phyloP scores from a whole-genome alignment of 1,140 invertebrate species.

The Saccostrea glomerata region DNA sequence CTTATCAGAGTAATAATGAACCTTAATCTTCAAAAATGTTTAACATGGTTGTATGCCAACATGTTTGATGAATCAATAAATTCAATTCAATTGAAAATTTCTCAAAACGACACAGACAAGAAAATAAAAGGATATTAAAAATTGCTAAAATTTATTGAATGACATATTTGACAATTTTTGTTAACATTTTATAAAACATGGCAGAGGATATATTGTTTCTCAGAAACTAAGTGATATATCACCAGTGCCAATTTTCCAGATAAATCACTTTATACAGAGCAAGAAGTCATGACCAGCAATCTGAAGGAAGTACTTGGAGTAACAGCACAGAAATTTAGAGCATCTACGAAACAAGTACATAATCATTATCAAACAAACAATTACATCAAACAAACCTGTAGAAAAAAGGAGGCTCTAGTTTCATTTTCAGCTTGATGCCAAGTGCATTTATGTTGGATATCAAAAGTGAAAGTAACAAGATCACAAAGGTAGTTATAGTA shows the following conservation, averaged over 20 bases:
- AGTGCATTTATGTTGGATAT: neutral
- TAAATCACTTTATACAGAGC: neutral
- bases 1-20: too few species aligned
- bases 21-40: too few species aligned
- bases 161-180: conserved; percentile 14
- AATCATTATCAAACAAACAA: neutral
- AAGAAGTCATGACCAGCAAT: conserved; percentile 18
- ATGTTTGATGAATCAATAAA: too few species aligned
- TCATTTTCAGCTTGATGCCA: neutral
- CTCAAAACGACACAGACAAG: neutral
- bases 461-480: conserved; percentile 28
- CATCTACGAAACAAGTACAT: neutral
- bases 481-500: conserved; percentile 27
- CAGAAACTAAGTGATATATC: conserved; percentile 5
- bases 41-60: too few species aligned
- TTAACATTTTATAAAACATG: conserved; percentile 33
- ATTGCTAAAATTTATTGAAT: conserved; percentile 33
- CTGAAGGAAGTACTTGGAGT: neutral
- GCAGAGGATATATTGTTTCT: conserved; percentile 29
- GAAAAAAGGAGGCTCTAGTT: neutral
- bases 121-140: neutral
- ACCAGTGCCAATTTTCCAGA: conserved; percentile 5
- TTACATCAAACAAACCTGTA: neutral
- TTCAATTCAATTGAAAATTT: too few species aligned
- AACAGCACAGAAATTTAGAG: conserved; percentile 3